Conservation (phyloP, 2,888 invertebrate species). For the Sesia apiformis region DNA sequence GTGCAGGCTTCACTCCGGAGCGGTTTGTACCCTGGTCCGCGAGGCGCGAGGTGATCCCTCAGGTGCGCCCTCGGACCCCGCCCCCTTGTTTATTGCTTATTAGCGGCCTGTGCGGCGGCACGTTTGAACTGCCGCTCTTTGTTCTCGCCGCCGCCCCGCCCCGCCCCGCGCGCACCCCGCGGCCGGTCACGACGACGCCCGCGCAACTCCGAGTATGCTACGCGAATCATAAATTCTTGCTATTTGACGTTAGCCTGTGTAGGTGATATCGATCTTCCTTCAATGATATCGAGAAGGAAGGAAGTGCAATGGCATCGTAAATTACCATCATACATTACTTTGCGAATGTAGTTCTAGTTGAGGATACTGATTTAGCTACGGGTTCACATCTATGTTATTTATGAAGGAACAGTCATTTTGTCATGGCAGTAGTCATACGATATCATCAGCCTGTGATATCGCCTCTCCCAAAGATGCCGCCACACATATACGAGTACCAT, state of each 20-base stretch:
- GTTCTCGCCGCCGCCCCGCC: constrained; percentile 56
- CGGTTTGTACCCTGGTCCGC: constrained; percentile 12
- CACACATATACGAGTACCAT: no score
- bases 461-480: no score
- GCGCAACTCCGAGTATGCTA: constrained; percentile 44
- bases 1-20: constrained; percentile 12
- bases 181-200: constrained; percentile 52
- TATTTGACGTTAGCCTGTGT: constrained; percentile 64
- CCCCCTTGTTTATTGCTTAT: constrained; percentile 76
- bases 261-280: constrained; percentile 63
- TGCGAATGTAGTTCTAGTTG: not conserved
- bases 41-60: constrained; percentile 61
- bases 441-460: no score
- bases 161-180: constrained; percentile 20
- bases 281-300: constrained; percentile 58
- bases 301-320: constrained; percentile 45
- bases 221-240: constrained; percentile 69
- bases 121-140: constrained; percentile 67
- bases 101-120: constrained; percentile 65
- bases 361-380: no score
- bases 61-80: constrained; percentile 63
- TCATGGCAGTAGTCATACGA: no score
- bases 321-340: constrained; percentile 15
- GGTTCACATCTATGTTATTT: no score
- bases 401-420: no score